These are phyloP conservation scores for Lysiphlebus fabarum DNA, from an alignment of 1,140 invertebrate genomes.

Conservation along the genomic window DNA sequence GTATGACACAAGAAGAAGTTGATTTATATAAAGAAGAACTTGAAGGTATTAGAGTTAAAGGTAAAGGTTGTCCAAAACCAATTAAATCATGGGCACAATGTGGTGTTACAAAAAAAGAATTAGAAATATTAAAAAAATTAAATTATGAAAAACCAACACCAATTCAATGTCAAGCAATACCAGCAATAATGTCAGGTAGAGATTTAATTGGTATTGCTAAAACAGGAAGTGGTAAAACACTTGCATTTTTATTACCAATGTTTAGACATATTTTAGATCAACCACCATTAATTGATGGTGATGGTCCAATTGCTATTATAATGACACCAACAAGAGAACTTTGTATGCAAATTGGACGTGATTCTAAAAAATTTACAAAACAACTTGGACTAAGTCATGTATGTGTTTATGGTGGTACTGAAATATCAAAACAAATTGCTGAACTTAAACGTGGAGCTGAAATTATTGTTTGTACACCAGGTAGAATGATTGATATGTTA, in stretches of 20 bases:
- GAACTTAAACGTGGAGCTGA: conserved; percentile 97
- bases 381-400: conserved; percentile 82
- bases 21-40: conserved; percentile 79
- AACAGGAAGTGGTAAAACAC: conserved; percentile 97
- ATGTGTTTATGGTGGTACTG: conserved; percentile 98
- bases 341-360: conserved; percentile 98
- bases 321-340: conserved; percentile 98
- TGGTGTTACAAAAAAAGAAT: conserved; percentile 93
- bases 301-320: conserved; percentile 94
- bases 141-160: conserved; percentile 97
- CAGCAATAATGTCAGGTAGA: conserved; percentile 95
- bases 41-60: conserved; percentile 83
- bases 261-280: conserved; percentile 97
- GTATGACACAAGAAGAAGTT: conserved; percentile 88
- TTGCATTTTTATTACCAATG: conserved; percentile 98
- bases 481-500: conserved; percentile 99
- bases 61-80: conserved; percentile 88
- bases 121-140: conserved; percentile 90
- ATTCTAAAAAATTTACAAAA: conserved; percentile 95
- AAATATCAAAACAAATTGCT: conserved; percentile 95
- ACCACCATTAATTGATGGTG: conserved; percentile 85
- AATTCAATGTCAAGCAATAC: conserved; percentile 97
- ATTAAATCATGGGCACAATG: conserved; percentile 98
- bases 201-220: conserved; percentile 99
- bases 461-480: conserved; percentile 98